phyloP scores from a whole-genome alignment of 2,888 invertebrate genomes.

The Tipula confusa region DNA sequence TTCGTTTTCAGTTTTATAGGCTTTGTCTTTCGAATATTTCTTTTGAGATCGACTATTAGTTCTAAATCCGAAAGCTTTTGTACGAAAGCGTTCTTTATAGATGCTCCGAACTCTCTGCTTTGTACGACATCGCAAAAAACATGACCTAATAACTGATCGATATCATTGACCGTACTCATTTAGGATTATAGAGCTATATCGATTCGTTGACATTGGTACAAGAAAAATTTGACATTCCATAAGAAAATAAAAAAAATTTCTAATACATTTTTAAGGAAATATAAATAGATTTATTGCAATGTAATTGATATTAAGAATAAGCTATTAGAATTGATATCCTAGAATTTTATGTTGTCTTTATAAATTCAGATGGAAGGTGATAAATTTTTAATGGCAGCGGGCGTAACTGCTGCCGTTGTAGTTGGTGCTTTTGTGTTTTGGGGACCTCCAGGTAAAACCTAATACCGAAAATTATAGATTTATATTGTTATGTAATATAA shows the following conservation, averaged over 20 bases:
- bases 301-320: background rate
- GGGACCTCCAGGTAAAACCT: constrained; percentile 58
- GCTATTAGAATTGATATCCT: background rate
- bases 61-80: too few relatives aligned
- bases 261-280: background rate
- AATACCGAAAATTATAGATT: too few relatives aligned
- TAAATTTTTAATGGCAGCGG: constrained; percentile 71
- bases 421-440: constrained; percentile 80
- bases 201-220: background rate
- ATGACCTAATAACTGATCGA: background rate
- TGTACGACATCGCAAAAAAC: too few relatives aligned
- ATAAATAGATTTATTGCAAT: constrained; percentile 4
- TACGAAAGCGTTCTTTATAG: too few relatives aligned
- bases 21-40: too few relatives aligned
- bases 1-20: too few relatives aligned
- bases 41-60: too few relatives aligned
- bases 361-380: constrained; percentile 57
- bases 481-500: background rate
- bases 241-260: background rate
- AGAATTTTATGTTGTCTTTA: background rate
- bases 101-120: too few relatives aligned
- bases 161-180: background rate
- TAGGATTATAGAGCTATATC: background rate
- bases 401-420: constrained; percentile 73
- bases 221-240: background rate